These are phyloP conservation scores for Apis laboriosa DNA, from an alignment of 1,140 invertebrate genomes.

Conservation along the genomic window DNA sequence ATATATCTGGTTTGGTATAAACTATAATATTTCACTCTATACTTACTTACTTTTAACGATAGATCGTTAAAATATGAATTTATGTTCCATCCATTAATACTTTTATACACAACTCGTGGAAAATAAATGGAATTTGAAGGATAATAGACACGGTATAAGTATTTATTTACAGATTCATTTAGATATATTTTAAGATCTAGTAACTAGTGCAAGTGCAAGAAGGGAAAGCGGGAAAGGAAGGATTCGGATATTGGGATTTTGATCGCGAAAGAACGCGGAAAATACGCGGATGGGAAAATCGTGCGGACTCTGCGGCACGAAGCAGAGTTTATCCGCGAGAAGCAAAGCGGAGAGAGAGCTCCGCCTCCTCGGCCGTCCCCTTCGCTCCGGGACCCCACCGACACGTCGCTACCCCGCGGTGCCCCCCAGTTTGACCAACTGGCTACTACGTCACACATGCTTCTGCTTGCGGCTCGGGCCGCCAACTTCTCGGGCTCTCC, in stretches of 20 bases:
- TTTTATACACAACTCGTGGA: no score
- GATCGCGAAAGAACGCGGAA: conserved; percentile 3
- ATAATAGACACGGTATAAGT: no score
- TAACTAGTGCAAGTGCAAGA: neutral
- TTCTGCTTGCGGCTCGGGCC: conserved; percentile 69
- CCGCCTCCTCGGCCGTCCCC: conserved; percentile 75
- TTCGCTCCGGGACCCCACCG: conserved; percentile 53
- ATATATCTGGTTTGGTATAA: no score
- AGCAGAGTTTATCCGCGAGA: conserved; percentile 52
- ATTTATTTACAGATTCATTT: neutral
- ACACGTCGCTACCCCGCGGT: conserved; percentile 52
- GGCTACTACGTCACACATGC: conserved; percentile 74
- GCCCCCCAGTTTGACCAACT: conserved; percentile 71
- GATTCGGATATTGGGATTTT: no score
- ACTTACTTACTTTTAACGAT: no score
- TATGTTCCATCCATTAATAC: no score
- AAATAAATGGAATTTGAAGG: no score
- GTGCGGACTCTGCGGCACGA: conserved; percentile 17
- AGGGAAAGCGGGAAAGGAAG: neutral
- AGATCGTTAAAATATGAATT: no score
- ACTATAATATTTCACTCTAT: no score
- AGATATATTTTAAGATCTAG: neutral
- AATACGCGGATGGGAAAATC: conserved; percentile 12
- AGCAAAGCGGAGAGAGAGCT: conserved; percentile 65
- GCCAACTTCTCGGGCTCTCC: conserved; percentile 64